These are phyloP conservation scores for Agapostemon virescens DNA, from an alignment of 2,888 invertebrate species.

Conservation along the genomic window DNA sequence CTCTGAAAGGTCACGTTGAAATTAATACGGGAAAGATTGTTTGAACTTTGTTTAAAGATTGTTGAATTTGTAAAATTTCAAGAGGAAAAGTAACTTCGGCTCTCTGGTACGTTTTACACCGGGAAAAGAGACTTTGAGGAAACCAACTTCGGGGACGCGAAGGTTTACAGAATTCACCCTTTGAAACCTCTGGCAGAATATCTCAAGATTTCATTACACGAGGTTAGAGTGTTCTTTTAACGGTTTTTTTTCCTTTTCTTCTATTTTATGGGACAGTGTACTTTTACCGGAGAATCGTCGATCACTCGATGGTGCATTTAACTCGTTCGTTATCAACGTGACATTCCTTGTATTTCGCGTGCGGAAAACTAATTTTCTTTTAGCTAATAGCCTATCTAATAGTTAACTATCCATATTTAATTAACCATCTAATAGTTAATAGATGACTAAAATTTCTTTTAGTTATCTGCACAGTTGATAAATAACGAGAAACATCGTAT, in stretches of 20 bases:
- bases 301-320: not conserved
- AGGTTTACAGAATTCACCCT: too few relatives aligned
- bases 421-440: too few relatives aligned
- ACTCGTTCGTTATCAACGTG: not conserved
- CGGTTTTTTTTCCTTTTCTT: too few relatives aligned
- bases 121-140: not conserved
- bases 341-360: too few relatives aligned
- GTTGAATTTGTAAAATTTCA: constrained; percentile 5
- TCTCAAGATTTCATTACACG: constrained; percentile 1
- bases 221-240: not conserved
- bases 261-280: not conserved
- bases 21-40: constrained; percentile 2
- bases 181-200: not conserved
- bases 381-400: not conserved
- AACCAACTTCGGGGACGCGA: not conserved
- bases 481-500: not conserved
- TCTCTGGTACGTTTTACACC: not conserved
- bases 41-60: not conserved
- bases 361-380: not conserved
- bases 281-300: not conserved
- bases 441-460: too few relatives aligned
- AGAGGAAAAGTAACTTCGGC: not conserved
- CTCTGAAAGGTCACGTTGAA: not conserved
- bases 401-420: too few relatives aligned
- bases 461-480: not conserved